Conservation (phyloP, 2,888 invertebrate genomes). For the Drosophila algonquin region DNA sequence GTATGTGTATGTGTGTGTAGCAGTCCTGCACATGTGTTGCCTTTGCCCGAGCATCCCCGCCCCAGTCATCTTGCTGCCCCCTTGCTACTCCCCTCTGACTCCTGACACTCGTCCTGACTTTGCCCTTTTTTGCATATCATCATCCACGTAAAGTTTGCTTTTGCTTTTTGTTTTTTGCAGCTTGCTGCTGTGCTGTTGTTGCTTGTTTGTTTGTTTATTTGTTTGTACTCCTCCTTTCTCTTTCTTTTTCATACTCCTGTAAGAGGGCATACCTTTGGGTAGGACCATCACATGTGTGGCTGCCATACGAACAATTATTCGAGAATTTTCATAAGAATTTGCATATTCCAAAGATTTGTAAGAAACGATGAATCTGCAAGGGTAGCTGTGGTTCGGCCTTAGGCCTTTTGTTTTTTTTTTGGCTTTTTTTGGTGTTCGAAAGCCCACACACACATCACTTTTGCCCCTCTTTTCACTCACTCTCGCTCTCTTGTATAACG, state of each 20-base stretch:
- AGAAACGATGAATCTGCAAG: not conserved
- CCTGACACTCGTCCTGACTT: conserved; percentile 7
- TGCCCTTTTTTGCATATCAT: conserved; percentile 69
- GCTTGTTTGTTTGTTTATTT: conserved; percentile 73
- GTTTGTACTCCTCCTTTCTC: conserved; percentile 40
- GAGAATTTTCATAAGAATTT: not conserved
- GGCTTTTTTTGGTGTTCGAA: conserved; percentile 59
- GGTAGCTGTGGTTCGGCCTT: not conserved
- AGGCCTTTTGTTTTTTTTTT: not conserved
- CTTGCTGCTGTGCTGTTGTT: conserved; percentile 36
- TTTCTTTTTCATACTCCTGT: conserved; percentile 17
- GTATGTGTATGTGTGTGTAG: conserved; percentile 31
- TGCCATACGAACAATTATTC: too few relatives aligned
- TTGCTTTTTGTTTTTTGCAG: conserved; percentile 59
- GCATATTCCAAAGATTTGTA: too few relatives aligned
- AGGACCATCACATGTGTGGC: too few relatives aligned
- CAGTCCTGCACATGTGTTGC: conserved; percentile 43
- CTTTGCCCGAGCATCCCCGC: conserved; percentile 44
- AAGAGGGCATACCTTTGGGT: not conserved
- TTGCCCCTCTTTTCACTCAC: conserved; percentile 41
- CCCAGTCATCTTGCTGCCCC: not conserved
- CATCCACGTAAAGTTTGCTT: conserved; percentile 73
- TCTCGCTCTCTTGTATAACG: conserved; percentile 30
- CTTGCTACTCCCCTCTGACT: not conserved
- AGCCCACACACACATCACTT: conserved; percentile 69